A percentile compares a stretch with the other conserved stretches of the same genome.
Evolutionary conservation across 1,140 invertebrate species (phyloP).

Genomic region (Aphis gossypii): DNA sequence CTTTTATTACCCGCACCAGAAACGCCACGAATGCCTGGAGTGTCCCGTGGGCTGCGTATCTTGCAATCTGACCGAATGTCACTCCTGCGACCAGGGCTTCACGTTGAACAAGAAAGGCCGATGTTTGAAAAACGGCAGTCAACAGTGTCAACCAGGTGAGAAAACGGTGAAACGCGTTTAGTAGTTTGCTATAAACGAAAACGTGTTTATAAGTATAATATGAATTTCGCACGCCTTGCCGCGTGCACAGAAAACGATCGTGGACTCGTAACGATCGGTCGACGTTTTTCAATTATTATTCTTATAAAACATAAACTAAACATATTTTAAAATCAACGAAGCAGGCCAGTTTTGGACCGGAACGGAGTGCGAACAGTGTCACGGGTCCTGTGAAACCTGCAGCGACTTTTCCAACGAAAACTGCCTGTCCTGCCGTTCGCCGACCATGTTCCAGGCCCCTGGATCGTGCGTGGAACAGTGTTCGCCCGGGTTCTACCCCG

Average conservation of each 20-base stretch:
- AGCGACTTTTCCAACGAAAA: conserved; percentile 63
- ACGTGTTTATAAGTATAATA: not conserved
- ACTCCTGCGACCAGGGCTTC: conserved; percentile 76
- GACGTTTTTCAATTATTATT: too few species aligned
- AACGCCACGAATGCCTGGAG: conserved; percentile 76
- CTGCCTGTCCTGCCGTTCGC: conserved; percentile 74
- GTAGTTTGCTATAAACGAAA: not conserved
- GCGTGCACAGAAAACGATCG: not conserved
- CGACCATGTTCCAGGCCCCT: conserved; percentile 71
- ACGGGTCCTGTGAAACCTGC: conserved; percentile 69
- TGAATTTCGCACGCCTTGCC: not conserved
- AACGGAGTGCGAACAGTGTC: conserved; percentile 75
- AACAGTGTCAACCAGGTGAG: conserved; percentile 70
- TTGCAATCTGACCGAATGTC: conserved; percentile 73
- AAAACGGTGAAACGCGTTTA: not conserved
- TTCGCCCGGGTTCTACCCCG: conserved; percentile 73
- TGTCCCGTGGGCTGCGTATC: conserved; percentile 78
- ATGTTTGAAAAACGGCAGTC: conserved; percentile 73
- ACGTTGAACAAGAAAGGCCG: conserved; percentile 74
- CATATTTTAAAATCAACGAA: not conserved
- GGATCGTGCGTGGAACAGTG: conserved; percentile 76
- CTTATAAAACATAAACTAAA: too few species aligned
- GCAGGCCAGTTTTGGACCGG: conserved; percentile 77
- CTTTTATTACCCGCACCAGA: conserved; percentile 77
- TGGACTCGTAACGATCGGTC: too few species aligned